Percentiles rank a stretch among this genome's conserved stretches.
phyloP scores from a whole-genome alignment of 2,113 vertebrate genomes.

The Vimba vimba region DNA sequence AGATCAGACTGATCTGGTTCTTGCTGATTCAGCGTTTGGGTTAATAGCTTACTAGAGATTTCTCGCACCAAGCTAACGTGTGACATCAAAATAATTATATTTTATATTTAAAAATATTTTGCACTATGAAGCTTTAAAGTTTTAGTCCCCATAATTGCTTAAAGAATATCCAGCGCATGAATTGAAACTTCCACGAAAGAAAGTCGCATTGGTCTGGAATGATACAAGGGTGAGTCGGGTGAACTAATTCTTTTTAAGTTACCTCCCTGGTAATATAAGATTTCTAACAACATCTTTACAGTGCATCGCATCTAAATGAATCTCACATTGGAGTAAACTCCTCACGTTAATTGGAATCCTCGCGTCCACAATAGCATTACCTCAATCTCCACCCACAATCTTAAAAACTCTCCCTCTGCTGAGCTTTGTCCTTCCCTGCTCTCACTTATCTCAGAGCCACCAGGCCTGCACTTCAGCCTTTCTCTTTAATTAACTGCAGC shows the following conservation, averaged over 20 bases:
- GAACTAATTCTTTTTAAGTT: not conserved
- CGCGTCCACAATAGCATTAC: not conserved
- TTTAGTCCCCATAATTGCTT: not conserved
- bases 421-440: constrained; percentile 20
- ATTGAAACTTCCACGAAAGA: not conserved
- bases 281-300: not conserved
- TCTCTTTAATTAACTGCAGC: constrained; percentile 47
- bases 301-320: not conserved
- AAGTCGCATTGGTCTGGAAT: not conserved
- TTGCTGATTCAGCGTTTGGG: too few species aligned
- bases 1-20: too few species aligned
- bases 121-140: not conserved
- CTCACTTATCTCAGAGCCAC: constrained; percentile 26
- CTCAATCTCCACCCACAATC: constrained; percentile 20
- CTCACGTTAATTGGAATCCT: constrained; percentile 32
- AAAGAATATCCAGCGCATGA: not conserved
- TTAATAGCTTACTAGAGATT: not conserved
- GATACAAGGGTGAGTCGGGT: not conserved
- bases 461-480: constrained; percentile 20
- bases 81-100: not conserved
- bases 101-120: not conserved
- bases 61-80: not conserved
- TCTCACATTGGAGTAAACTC: constrained; percentile 9
- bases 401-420: not conserved
- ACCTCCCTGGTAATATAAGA: not conserved